Conservation (phyloP, 2,888 invertebrate genomes). For the Tipula confusa region DNA sequence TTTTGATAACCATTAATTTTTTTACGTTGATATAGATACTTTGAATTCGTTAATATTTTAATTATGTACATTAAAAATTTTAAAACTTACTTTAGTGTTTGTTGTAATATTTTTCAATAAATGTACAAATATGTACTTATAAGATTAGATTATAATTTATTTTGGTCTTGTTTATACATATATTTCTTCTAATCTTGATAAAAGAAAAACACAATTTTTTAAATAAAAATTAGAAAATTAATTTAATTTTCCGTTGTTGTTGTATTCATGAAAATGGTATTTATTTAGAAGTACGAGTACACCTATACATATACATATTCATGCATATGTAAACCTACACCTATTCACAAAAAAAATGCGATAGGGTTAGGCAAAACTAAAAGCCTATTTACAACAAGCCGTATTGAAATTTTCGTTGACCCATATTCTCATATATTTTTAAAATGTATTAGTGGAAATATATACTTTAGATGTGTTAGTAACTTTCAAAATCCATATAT, state of each 20-base stretch:
- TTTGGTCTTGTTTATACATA: not conserved
- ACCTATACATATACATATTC: too few species aligned
- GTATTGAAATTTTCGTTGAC: too few species aligned
- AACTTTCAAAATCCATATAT: too few species aligned
- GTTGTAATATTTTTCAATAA: not conserved
- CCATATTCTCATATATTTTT: too few species aligned
- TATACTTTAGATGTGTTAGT: too few species aligned
- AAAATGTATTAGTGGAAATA: too few species aligned
- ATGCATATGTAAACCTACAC: too few species aligned
- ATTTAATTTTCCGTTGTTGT: not conserved
- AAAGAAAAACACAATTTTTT: not conserved
- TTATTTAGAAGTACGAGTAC: too few species aligned
- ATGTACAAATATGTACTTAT: too few species aligned
- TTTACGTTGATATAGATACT: not conserved
- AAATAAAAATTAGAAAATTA: conserved; percentile 5
- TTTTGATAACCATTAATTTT: not conserved
- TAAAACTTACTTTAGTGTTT: not conserved
- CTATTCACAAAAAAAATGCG: too few species aligned
- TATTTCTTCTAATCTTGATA: conserved; percentile 12
- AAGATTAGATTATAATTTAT: not conserved
- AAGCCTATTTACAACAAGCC: too few species aligned
- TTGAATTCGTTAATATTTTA: not conserved
- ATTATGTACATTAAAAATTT: not conserved
- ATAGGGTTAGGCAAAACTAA: too few species aligned
- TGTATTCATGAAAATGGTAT: not conserved